Evolutionary conservation across 2,797 vertebrate species (phyloP), one percentile per base, ranked within the genome.

Genomic region (Microchirus variegatus): DNA sequence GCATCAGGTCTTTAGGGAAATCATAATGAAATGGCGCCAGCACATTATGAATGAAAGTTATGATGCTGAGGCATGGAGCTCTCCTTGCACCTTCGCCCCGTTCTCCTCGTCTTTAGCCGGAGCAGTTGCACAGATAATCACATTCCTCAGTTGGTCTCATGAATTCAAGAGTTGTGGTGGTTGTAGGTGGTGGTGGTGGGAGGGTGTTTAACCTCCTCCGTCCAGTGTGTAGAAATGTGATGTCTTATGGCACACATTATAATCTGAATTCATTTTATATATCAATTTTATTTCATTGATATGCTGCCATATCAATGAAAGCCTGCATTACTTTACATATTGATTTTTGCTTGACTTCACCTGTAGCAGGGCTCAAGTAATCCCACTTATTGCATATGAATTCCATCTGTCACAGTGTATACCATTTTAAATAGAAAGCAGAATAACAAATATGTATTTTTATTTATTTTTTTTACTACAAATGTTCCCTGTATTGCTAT

Each of bases 221-320:
- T 78, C 63, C 18, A 1, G 5, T 40, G 10, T 38, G 53, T 64
- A 54, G 75, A 79, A 48, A 59, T 81, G 84, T 84, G 53, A 85
- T 80, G 63, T 81, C 81, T 84, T 58, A 59, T 26, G 63, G 49
- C 17, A 43, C 16, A 54, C 57, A 72, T 81, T 80, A 70, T 80
- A 67, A 46, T 85, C 54, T 71, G 60, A 84, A 77, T 72, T 52
- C 63, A 82, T 78, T n/a, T n/a, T n/a, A n/a, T n/a, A n/a, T n/a
- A n/a, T n/a, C n/a, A n/a, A n/a, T n/a, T n/a, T n/a, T n/a, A n/a
- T n/a, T n/a, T n/a, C n/a, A n/a, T n/a, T n/a, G n/a, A n/a, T 75
- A 82, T 58, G 53, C 62, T 57, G 31, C 36, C 44, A n/a, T 31
- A 53, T 44, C 44, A 76, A 53, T 66, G 49, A 80, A 82, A 80